Evolutionary conservation across 2,113 vertebrate species (phyloP).

Genomic region (Cyphomyrus plagiostoma): DNA sequence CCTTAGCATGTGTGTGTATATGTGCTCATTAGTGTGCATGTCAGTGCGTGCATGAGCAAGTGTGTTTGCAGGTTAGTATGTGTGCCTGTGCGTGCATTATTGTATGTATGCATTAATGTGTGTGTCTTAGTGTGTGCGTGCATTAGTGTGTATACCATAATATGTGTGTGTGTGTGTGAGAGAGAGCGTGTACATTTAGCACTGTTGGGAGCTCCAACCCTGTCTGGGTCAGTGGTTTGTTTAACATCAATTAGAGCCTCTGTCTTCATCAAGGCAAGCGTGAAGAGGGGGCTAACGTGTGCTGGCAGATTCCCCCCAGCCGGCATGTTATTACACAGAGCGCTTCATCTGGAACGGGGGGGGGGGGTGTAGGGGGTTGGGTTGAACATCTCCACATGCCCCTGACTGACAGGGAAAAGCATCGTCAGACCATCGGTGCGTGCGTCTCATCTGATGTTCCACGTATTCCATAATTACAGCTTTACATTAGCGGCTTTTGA

Average conservation of each 20-base stretch:
- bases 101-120: background rate
- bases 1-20: background rate
- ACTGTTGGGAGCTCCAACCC: conserved; percentile 57
- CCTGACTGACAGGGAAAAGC: conserved; percentile 9
- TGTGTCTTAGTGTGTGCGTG: background rate
- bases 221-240: conserved; percentile 66
- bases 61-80: background rate
- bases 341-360: conserved; percentile 47
- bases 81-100: background rate
- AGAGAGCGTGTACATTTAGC: conserved; percentile 29
- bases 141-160: background rate
- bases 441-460: background rate
- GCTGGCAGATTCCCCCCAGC: conserved; percentile 85
- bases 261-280: conserved; percentile 85
- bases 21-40: background rate
- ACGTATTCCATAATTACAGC: background rate
- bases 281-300: conserved; percentile 81
- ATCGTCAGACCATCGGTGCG: background rate
- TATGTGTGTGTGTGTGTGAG: conserved; percentile 20
- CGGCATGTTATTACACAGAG: conserved; percentile 53
- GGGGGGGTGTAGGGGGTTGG: background rate
- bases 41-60: background rate
- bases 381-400: conserved; percentile 18
- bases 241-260: conserved; percentile 79
- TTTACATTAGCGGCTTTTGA: background rate